These are phyloP conservation scores for Nemopilema nomurai DNA, from an alignment of 30 jellyfish, hydroid and myxozoan species.

Conservation along the genomic window DNA sequence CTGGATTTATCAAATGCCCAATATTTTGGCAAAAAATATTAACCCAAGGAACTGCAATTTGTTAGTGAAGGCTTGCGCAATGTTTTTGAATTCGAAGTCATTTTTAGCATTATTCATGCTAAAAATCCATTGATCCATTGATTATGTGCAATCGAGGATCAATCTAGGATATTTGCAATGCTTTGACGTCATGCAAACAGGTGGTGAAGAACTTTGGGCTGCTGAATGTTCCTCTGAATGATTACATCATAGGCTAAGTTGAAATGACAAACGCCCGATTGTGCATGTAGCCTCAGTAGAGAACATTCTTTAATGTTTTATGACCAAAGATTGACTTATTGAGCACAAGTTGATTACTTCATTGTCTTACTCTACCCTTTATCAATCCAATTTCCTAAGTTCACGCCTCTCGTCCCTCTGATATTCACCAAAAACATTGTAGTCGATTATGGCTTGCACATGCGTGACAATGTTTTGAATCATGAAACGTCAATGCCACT, in stretches of 20 bases:
- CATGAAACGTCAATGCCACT: not conserved
- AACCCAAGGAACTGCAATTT: no score
- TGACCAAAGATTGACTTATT: not conserved
- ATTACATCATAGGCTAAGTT: not conserved
- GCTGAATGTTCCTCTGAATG: no score
- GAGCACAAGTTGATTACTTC: not conserved
- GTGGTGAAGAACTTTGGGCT: no score
- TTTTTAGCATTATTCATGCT: no score
- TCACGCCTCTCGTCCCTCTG: not conserved
- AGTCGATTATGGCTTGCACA: not conserved
- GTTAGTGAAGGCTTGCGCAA: no score
- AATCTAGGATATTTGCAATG: no score
- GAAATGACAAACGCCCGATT: not conserved
- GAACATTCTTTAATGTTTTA: not conserved
- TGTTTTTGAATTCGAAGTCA: no score
- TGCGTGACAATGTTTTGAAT: not conserved
- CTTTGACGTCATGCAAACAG: no score
- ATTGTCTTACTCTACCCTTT: not conserved
- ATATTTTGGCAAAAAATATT: no score
- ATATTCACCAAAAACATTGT: not conserved
- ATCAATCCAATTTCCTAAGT: not conserved
- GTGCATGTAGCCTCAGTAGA: not conserved
- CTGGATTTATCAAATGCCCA: no score
- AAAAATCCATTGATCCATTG: no score
- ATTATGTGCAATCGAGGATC: no score